phyloP scores from a whole-genome alignment of 2,888 invertebrate genomes.

The Apamea epomidion region DNA sequence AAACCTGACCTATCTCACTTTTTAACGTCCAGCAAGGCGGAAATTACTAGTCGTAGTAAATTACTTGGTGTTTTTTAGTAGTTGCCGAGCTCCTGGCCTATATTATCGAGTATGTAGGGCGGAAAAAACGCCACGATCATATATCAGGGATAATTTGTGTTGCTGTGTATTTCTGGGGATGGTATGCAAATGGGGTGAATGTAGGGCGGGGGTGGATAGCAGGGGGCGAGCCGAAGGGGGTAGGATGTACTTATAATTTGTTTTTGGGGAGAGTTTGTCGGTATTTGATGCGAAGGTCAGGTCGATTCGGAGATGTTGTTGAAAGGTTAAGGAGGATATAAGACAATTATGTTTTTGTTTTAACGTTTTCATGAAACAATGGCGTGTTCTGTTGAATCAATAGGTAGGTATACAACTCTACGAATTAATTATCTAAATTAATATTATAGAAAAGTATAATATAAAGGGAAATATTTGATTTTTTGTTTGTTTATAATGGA shows the following conservation, averaged over 20 bases:
- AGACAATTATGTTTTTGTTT: background rate
- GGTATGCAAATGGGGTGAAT: constrained; percentile 63
- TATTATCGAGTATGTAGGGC: constrained; percentile 41
- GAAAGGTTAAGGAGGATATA: constrained; percentile 14
- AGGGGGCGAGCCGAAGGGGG: constrained; percentile 2
- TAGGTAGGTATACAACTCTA: background rate
- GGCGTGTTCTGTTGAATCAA: background rate
- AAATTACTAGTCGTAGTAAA: constrained; percentile 24
- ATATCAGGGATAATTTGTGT: constrained; percentile 64
- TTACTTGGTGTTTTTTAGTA: constrained; percentile 33
- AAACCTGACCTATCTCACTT: constrained; percentile 51
- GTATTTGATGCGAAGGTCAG: constrained; percentile 54
- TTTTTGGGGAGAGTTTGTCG: constrained; percentile 39
- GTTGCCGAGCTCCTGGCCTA: constrained; percentile 43
- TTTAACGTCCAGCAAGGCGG: constrained; percentile 16
- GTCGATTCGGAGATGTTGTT: constrained; percentile 13
- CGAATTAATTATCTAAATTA: background rate
- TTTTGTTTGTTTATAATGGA: too few relatives aligned
- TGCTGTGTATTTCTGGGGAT: constrained; percentile 50
- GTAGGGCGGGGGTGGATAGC: constrained; percentile 27
- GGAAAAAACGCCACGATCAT: constrained; percentile 51
- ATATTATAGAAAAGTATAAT: background rate
- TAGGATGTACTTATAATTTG: constrained; percentile 46
- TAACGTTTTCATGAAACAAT: background rate
- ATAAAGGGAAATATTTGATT: background rate